A percentile compares a stretch with the other conserved stretches of the same genome.
Conservation (phyloP, 2,888 invertebrate genomes). For the Cephonodes hylas region DNA sequence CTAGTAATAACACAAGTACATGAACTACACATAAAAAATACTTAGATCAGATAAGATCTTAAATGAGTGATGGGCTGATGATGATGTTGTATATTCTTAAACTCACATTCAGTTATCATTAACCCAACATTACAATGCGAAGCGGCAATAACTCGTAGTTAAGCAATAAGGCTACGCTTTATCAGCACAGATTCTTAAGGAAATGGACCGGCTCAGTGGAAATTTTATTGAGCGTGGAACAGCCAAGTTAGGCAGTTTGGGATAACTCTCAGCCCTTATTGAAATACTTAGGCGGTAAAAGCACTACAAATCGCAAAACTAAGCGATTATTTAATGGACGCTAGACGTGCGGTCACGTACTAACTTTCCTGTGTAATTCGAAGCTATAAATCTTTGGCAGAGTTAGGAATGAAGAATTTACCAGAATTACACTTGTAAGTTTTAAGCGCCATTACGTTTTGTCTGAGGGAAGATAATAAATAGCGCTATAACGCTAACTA, state of each 20-base stretch:
- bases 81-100: no score
- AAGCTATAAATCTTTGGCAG: background rate
- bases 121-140: background rate
- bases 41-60: no score
- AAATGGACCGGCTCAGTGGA: background rate
- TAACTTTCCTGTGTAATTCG: background rate
- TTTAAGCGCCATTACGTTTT: no score
- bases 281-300: background rate
- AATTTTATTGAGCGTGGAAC: slow-evolving; percentile 6
- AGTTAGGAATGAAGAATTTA: background rate
- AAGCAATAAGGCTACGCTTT: background rate
- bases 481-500: no score
- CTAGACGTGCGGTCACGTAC: background rate
- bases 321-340: background rate
- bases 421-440: background rate
- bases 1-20: no score
- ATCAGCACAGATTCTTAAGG: slow-evolving; percentile 1
- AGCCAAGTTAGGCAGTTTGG: background rate
- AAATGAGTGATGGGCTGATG: no score
- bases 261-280: background rate
- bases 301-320: background rate
- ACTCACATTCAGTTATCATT: no score
- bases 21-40: no score
- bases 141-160: background rate
- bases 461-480: no score